phyloP scores from a whole-genome alignment of 2,888 invertebrate genomes.

The Phortica magna region DNA sequence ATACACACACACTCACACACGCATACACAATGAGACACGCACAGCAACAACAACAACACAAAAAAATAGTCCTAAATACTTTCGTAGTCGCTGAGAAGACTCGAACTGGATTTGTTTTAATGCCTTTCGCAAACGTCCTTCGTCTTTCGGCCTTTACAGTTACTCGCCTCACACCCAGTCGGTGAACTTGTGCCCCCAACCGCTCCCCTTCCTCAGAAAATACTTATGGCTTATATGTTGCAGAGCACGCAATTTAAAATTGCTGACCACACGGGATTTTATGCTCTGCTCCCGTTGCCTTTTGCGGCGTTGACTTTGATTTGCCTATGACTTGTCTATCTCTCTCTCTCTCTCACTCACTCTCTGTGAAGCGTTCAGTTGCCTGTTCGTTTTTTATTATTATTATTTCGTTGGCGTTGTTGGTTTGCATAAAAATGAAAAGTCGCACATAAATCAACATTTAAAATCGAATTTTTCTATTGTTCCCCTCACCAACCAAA shows the following conservation, averaged over 20 bases:
- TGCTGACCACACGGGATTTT: slow-evolving; percentile 57
- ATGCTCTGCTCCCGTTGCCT: neutral
- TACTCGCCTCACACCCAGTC: neutral
- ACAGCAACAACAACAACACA: neutral
- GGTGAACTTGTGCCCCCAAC: too few species aligned
- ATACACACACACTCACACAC: neutral
- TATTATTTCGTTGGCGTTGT: neutral
- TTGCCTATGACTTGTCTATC: neutral
- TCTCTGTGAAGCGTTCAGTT: neutral
- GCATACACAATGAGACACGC: neutral
- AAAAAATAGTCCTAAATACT: neutral
- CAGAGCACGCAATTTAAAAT: slow-evolving; percentile 65
- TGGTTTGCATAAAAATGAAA: slow-evolving; percentile 38
- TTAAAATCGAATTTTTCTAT: slow-evolving; percentile 37
- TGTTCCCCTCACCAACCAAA: neutral
- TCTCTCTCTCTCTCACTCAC: neutral
- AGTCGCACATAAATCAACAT: slow-evolving; percentile 43
- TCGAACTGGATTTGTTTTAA: slow-evolving; percentile 33
- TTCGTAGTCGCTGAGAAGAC: neutral
- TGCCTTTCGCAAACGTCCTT: slow-evolving; percentile 2
- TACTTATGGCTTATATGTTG: slow-evolving; percentile 39
- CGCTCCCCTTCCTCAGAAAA: too few species aligned
- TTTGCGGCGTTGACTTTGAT: neutral
- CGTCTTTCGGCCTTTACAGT: slow-evolving; percentile 40
- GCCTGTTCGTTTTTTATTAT: neutral